Evolutionary conservation across 1,140 invertebrate species (phyloP).

Genomic region (Heterodera carotae): DNA sequence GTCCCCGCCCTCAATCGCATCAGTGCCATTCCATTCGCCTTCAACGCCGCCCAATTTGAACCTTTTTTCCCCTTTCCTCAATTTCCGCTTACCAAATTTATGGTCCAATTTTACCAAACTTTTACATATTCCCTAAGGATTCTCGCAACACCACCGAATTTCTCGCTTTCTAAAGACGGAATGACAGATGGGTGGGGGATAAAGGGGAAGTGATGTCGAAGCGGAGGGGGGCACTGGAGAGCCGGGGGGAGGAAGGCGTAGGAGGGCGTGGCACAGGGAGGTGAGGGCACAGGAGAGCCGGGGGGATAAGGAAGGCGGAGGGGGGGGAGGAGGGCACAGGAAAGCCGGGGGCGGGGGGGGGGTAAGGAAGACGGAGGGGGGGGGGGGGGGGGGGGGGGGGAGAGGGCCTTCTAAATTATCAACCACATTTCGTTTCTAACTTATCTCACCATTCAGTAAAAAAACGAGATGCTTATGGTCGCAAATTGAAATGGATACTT

Average conservation of each 20-base stretch:
- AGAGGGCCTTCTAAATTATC: background rate
- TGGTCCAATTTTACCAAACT: slow-evolving; percentile 1
- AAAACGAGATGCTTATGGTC: background rate
- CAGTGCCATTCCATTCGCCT: background rate
- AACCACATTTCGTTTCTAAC: background rate
- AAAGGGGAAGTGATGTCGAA: background rate
- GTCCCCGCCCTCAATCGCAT: background rate
- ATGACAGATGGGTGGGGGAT: background rate
- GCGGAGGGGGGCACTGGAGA: too few relatives aligned
- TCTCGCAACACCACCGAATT: background rate
- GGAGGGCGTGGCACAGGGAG: too few relatives aligned
- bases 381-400: too few relatives aligned
- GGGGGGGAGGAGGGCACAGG: background rate
- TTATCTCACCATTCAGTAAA: too few relatives aligned
- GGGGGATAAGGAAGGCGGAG: too few relatives aligned
- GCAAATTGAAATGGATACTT: background rate
- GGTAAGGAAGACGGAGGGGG: too few relatives aligned
- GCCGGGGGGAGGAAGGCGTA: too few relatives aligned
- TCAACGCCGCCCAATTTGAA: background rate
- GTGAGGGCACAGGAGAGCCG: too few relatives aligned
- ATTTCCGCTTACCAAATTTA: background rate
- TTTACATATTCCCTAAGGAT: background rate
- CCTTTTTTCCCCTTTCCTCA: background rate
- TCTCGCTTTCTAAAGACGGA: background rate
- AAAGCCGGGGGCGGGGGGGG: too few relatives aligned